Percentiles rank a stretch among this genome's conserved stretches.
These are phyloP conservation scores for Ormia ochracea DNA, from an alignment of 2,888 invertebrate genomes.

Conservation along the genomic window DNA sequence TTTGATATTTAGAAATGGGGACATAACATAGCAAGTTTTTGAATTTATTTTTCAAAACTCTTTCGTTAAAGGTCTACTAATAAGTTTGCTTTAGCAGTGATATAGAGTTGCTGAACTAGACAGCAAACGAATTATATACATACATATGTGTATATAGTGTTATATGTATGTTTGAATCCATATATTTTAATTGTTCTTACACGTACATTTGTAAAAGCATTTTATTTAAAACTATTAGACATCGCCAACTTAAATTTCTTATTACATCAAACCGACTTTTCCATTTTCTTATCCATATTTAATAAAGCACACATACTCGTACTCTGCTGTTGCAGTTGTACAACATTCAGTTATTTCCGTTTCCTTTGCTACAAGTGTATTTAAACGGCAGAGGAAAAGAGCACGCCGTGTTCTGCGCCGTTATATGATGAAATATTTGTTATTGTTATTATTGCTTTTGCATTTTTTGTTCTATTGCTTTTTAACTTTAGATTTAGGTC, in stretches of 20 bases:
- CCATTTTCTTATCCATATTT: constrained; percentile 33
- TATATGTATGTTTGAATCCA: background rate
- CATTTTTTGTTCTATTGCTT: constrained; percentile 15
- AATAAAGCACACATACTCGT: constrained; percentile 3
- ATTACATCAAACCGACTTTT: constrained; percentile 37
- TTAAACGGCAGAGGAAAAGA: background rate
- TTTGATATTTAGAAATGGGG: too few relatives aligned
- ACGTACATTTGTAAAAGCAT: background rate
- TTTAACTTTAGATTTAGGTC: constrained; percentile 70
- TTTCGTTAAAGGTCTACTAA: too few relatives aligned
- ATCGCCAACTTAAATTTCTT: constrained; percentile 24
- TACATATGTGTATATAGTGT: too few relatives aligned
- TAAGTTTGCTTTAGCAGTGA: too few relatives aligned
- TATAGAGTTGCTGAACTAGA: too few relatives aligned
- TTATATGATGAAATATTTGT: constrained; percentile 6
- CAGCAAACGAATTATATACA: too few relatives aligned
- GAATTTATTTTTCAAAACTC: too few relatives aligned
- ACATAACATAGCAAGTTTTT: too few relatives aligned
- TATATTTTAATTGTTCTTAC: background rate
- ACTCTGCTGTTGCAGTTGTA: constrained; percentile 8
- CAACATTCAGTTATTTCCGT: constrained; percentile 35
- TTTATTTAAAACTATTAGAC: constrained; percentile 24
- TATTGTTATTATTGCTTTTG: constrained; percentile 22
- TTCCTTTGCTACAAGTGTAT: constrained; percentile 11
- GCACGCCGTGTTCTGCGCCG: background rate